A percentile compares a stretch with the other conserved stretches of the same genome.
Conservation (phyloP, 2,113 vertebrate genomes). For the Dicaeum eximium region DNA sequence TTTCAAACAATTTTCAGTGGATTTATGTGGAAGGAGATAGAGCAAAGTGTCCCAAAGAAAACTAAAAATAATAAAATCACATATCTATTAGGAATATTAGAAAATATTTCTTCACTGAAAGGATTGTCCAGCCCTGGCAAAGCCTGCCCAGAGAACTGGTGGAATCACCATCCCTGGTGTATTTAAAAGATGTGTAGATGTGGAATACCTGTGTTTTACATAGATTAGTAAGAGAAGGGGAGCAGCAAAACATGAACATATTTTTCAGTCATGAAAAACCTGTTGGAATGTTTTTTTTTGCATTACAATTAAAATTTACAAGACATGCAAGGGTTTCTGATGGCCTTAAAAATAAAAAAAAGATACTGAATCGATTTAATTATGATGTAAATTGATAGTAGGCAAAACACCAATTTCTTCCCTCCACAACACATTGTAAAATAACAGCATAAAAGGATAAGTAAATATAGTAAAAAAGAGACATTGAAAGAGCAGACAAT, state of each 20-base stretch:
- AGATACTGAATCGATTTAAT: background rate
- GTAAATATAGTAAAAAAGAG: background rate
- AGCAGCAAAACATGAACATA: fast-evolving
- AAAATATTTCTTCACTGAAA: background rate
- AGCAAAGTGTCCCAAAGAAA: background rate
- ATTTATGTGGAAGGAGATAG: background rate
- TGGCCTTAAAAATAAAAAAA: background rate
- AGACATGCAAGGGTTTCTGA: background rate
- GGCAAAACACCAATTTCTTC: background rate
- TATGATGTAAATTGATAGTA: background rate
- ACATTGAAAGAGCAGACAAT: background rate
- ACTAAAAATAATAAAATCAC: background rate
- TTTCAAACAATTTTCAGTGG: background rate
- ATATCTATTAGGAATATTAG: background rate
- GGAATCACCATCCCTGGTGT: background rate
- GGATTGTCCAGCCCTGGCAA: background rate
- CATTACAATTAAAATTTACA: background rate
- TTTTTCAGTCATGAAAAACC: background rate
- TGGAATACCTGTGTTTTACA: background rate
- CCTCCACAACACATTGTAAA: background rate
- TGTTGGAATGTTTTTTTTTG: background rate
- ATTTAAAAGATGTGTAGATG: background rate
- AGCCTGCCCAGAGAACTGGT: background rate
- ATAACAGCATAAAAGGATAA: background rate
- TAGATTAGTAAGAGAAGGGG: background rate